These are phyloP conservation scores for Chaetoderma sp. DNA, from an alignment of 2,888 invertebrate genomes.

Conservation along the genomic window DNA sequence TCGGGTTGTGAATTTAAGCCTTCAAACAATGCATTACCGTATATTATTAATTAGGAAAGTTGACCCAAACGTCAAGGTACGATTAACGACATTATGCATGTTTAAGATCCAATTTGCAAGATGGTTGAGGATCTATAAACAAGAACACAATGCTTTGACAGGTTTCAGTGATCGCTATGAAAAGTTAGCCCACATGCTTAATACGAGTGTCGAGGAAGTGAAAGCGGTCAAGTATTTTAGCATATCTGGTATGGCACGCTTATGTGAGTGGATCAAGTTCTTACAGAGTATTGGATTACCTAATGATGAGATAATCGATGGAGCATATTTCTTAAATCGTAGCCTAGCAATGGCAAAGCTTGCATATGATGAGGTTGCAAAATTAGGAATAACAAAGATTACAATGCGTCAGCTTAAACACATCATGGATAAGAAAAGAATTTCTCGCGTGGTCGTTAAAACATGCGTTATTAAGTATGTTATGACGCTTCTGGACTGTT, in stretches of 20 bases:
- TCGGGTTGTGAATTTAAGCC: conserved; percentile 11
- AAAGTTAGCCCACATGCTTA: conserved; percentile 18
- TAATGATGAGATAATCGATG: conserved; percentile 21
- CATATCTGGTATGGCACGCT: not conserved
- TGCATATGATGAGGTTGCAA: conserved; percentile 9
- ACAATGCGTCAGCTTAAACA: conserved; percentile 17
- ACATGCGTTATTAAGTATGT: too few relatives aligned
- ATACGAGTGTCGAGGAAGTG: conserved; percentile 13
- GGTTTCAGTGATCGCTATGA: not conserved
- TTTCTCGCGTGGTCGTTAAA: too few relatives aligned
- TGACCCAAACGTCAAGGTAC: not conserved
- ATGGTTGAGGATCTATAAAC: not conserved
- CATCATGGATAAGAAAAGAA: not conserved
- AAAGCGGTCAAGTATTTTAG: conserved; percentile 15
- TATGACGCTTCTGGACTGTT: too few relatives aligned
- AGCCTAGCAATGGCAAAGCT: not conserved
- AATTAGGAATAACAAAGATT: conserved; percentile 13
- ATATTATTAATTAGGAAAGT: not conserved
- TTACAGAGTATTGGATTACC: conserved; percentile 17
- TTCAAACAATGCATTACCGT: not conserved
- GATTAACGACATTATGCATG: not conserved
- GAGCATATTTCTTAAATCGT: conserved; percentile 25
- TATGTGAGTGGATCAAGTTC: conserved; percentile 14
- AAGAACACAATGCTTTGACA: not conserved
- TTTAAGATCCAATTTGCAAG: not conserved